phyloP scores from a whole-genome alignment of 2,888 invertebrate genomes.

The Drosophila mercatorum region DNA sequence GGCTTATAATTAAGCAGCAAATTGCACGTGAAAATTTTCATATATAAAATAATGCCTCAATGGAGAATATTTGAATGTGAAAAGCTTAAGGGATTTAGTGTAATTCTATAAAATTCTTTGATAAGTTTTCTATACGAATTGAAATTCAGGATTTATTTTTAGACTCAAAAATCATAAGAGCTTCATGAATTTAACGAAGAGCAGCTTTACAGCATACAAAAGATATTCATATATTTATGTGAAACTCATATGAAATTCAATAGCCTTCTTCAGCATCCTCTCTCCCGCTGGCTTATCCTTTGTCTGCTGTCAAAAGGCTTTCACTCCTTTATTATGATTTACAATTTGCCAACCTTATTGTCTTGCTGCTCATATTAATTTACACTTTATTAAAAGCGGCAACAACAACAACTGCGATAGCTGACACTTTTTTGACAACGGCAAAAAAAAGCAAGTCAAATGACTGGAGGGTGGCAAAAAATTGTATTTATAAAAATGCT shows the following conservation, averaged over 20 bases:
- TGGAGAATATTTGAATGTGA: not conserved
- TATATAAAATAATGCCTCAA: not conserved
- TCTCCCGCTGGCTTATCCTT: not conserved
- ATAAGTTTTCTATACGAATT: too few relatives aligned
- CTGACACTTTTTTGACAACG: conserved; percentile 41
- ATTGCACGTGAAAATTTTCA: not conserved
- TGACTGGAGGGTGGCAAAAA: conserved; percentile 22
- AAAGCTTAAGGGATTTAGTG: not conserved
- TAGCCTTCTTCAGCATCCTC: not conserved
- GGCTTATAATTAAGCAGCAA: conserved; percentile 4
- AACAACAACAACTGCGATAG: conserved; percentile 24
- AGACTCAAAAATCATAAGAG: not conserved
- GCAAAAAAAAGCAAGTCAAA: conserved; percentile 22
- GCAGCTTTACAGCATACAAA: not conserved
- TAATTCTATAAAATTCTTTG: not conserved
- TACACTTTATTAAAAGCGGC: conserved; percentile 63
- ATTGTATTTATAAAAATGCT: conserved; percentile 68
- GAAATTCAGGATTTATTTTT: not conserved
- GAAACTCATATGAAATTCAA: not conserved
- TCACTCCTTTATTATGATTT: conserved; percentile 33
- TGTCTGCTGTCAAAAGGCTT: conserved; percentile 13
- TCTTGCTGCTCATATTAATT: conserved; percentile 48
- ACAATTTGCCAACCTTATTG: conserved; percentile 26
- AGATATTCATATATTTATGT: not conserved
- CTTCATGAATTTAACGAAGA: not conserved